A percentile compares a stretch with the other conserved stretches of the same genome.
These are phyloP conservation scores for Drosophila nebulosa DNA, from an alignment of 1,140 invertebrate genomes.

Conservation along the genomic window DNA sequence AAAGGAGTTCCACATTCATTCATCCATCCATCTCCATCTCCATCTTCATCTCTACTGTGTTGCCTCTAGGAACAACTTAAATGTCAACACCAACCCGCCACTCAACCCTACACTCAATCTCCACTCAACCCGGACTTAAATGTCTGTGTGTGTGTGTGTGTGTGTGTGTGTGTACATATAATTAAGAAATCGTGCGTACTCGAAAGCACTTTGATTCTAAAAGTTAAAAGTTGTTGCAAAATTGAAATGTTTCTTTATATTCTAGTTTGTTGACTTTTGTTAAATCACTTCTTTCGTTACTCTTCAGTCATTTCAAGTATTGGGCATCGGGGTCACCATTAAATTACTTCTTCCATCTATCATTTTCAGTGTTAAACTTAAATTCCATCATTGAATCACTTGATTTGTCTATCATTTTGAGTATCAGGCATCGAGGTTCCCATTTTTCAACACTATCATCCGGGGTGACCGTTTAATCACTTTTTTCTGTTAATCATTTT, in stretches of 20 bases:
- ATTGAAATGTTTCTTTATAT: constrained; percentile 51
- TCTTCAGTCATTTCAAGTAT: too few species aligned
- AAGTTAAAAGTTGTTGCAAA: constrained; percentile 24
- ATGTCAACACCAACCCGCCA: constrained; percentile 42
- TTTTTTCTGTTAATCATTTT: too few species aligned
- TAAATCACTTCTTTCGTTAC: constrained; percentile 43
- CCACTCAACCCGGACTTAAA: background rate
- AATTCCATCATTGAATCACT: too few species aligned
- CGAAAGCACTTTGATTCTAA: constrained; percentile 41
- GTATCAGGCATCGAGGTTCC: too few species aligned
- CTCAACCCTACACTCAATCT: constrained; percentile 7
- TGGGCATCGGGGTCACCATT: too few species aligned
- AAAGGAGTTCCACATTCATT: background rate
- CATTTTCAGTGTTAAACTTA: too few species aligned
- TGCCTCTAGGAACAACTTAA: constrained; percentile 36
- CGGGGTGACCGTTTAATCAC: too few species aligned
- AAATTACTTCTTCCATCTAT: too few species aligned
- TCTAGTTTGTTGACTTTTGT: constrained; percentile 69
- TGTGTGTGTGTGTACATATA: constrained; percentile 62
- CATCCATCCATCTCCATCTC: background rate
- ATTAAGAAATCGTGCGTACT: constrained; percentile 62
- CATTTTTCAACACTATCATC: too few species aligned
- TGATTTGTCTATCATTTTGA: too few species aligned
- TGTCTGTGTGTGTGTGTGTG: constrained; percentile 35
- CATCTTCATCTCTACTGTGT: too few species aligned